Percentiles rank a stretch among this genome's conserved stretches.
Evolutionary conservation across 2,797 vertebrate genomes (phyloP).

Genomic region (Acanthurus lineatus): DNA sequence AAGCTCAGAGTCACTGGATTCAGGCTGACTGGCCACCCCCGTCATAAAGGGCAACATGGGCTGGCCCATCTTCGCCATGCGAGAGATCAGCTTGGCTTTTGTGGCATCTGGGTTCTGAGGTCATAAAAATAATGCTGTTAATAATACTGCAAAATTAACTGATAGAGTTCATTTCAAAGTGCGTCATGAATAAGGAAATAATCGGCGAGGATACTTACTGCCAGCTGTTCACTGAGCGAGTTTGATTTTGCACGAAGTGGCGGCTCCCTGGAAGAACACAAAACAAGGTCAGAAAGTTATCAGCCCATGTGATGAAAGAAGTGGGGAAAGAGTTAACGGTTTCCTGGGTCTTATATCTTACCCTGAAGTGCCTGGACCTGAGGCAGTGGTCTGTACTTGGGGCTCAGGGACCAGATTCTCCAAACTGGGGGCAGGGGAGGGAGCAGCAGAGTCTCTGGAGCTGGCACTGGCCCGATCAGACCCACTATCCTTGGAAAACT

Average conservation of each 20-base stretch:
- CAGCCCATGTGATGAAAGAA: not conserved
- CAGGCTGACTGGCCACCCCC: slow-evolving; percentile 87
- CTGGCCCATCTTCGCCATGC: slow-evolving; percentile 99
- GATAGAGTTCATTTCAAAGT: not conserved
- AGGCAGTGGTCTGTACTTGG: slow-evolving; percentile 69
- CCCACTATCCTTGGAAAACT: slow-evolving; percentile 88
- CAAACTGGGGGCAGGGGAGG: slow-evolving; percentile 86
- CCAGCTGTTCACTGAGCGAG: slow-evolving; percentile 92
- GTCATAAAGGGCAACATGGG: slow-evolving; percentile 95
- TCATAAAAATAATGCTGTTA: slow-evolving; percentile 3
- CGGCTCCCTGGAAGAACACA: slow-evolving; percentile 85
- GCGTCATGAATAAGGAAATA: not conserved
- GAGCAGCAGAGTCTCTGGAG: slow-evolving; percentile 88
- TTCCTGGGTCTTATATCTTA: slow-evolving; percentile 67
- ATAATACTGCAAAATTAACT: not conserved
- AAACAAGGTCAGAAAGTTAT: not conserved
- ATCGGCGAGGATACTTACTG: slow-evolving; percentile 78
- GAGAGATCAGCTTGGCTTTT: slow-evolving; percentile 97
- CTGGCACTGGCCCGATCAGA: slow-evolving; percentile 86
- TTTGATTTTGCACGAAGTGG: slow-evolving; percentile 91
- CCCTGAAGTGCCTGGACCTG: slow-evolving; percentile 88
- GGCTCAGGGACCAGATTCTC: slow-evolving; percentile 86
- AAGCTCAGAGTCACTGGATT: slow-evolving; percentile 95
- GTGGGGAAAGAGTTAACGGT: not conserved
- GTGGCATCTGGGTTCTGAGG: slow-evolving; percentile 91